Evolutionary conservation across 1,140 invertebrate genomes (phyloP).

Genomic region (Brachionus paranguensis): DNA sequence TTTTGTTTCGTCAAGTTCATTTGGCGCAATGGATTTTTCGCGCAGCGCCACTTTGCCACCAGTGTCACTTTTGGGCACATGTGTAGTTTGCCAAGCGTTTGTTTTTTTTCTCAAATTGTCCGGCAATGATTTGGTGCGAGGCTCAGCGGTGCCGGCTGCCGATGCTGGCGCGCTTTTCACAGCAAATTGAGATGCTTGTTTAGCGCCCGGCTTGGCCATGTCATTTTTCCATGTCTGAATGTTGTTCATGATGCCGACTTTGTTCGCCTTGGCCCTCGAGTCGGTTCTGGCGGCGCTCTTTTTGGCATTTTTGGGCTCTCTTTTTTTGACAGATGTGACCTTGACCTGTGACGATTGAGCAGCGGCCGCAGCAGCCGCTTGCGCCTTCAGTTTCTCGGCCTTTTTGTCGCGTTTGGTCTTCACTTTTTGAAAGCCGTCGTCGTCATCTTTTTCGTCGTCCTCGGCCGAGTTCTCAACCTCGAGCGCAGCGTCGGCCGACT

Average conservation of each 20-base stretch:
- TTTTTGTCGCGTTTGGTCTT: conserved; percentile 28
- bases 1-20: not conserved
- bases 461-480: not conserved
- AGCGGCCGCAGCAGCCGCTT: not conserved
- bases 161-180: not conserved
- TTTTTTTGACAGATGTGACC: not conserved
- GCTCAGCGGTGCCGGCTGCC: not conserved
- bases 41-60: not conserved
- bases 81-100: not conserved
- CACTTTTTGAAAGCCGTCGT: conserved; percentile 36
- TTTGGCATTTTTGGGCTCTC: not conserved
- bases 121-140: not conserved
- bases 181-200: not conserved
- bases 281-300: not conserved
- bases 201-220: not conserved
- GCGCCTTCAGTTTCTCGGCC: conserved; percentile 27
- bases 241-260: not conserved
- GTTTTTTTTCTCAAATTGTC: not conserved
- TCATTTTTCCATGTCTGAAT: conserved; percentile 35
- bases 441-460: conserved; percentile 26
- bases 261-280: not conserved
- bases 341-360: not conserved
- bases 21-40: not conserved
- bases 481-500: not conserved
- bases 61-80: not conserved